Conservation (phyloP, 1,140 invertebrate genomes). For the Tetraneura akinire region DNA sequence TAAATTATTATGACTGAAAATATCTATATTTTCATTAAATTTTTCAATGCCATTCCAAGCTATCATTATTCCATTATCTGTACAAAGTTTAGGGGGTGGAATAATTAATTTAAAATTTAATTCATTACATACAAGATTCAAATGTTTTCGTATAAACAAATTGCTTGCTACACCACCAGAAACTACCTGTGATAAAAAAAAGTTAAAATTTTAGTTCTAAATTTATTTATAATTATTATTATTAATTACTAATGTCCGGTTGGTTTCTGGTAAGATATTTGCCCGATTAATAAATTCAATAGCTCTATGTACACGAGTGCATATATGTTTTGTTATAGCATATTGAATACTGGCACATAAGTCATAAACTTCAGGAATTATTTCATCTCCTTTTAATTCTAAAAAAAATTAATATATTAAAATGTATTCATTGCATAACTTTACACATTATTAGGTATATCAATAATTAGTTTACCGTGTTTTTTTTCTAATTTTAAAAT, state of each 20-base stretch:
- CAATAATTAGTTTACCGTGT: constrained; percentile 61
- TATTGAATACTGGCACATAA: constrained; percentile 84
- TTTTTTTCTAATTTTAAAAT: constrained; percentile 66
- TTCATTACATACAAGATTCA: constrained; percentile 70
- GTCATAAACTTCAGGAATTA: constrained; percentile 80
- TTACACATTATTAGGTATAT: constrained; percentile 57
- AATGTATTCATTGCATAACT: not conserved
- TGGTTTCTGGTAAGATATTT: constrained; percentile 64
- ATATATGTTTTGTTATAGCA: constrained; percentile 75
- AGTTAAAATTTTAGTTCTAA: not conserved
- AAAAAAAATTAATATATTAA: constrained; percentile 52
- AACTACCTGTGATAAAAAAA: constrained; percentile 66
- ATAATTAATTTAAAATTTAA: constrained; percentile 69
- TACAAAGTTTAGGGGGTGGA: constrained; percentile 86
- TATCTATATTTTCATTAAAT: constrained; percentile 59
- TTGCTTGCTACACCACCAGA: constrained; percentile 97
- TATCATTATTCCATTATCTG: constrained; percentile 99
- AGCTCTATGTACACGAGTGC: constrained; percentile 78
- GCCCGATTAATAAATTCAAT: constrained; percentile 72
- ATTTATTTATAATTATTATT: not conserved
- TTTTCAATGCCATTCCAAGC: constrained; percentile 96
- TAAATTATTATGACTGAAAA: constrained; percentile 61
- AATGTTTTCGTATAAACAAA: constrained; percentile 71
- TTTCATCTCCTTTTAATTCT: constrained; percentile 65
- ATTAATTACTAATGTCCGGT: constrained; percentile 64